Percentiles rank a stretch among this genome's conserved stretches.
phyloP scores from a whole-genome alignment of 2,797 vertebrate genomes.

The Ceyx erithaca region DNA sequence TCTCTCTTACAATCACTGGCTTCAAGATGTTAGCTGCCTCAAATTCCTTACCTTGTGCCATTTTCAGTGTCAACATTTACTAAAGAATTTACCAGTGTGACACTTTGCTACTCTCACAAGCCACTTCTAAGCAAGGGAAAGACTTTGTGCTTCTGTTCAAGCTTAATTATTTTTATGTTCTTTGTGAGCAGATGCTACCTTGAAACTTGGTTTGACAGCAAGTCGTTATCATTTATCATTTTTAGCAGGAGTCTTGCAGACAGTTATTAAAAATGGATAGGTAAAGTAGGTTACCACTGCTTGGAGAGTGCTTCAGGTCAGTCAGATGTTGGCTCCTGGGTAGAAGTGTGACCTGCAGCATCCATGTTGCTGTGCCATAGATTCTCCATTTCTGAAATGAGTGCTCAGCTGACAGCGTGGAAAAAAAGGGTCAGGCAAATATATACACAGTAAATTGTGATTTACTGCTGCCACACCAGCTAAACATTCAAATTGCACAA shows the following conservation, averaged over 20 bases:
- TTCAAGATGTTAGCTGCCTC: background rate
- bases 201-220: conserved; percentile 12
- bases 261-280: background rate
- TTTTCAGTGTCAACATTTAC: background rate
- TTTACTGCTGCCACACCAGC: background rate
- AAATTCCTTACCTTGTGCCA: background rate
- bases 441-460: background rate
- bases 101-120: background rate
- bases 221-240: background rate
- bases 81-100: background rate
- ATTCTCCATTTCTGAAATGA: background rate
- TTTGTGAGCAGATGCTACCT: background rate
- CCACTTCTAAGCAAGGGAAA: background rate
- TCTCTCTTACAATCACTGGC: background rate
- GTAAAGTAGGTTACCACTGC: background rate
- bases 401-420: background rate
- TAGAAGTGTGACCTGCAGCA: background rate
- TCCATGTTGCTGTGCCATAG: background rate
- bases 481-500: background rate
- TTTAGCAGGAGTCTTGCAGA: background rate
- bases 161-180: background rate
- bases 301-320: background rate
- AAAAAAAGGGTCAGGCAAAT: background rate
- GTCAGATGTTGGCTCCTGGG: background rate
- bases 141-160: background rate